Percentiles rank a stretch among this genome's conserved stretches.
Conservation (phyloP, 2,797 vertebrate genomes). For the Molothrus aeneus region DNA sequence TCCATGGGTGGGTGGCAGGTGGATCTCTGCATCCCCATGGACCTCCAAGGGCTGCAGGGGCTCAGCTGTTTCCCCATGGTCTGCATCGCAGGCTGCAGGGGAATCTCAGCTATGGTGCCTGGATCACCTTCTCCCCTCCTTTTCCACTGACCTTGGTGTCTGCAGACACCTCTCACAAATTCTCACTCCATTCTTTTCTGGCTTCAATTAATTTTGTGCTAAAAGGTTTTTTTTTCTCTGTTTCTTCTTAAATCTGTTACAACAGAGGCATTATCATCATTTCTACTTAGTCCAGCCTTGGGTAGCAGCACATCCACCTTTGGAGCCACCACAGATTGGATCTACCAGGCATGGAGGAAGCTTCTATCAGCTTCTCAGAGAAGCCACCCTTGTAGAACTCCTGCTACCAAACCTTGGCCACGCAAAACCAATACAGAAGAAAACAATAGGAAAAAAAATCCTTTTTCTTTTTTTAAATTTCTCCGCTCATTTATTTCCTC, state of each 20-base stretch:
- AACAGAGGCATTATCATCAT: not conserved
- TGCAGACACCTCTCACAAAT: not conserved
- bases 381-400: not conserved
- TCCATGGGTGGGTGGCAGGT: not conserved
- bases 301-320: not conserved
- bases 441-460: not conserved
- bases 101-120: accelerated
- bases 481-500: constrained; percentile 41
- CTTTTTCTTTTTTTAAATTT: not conserved
- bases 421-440: not conserved
- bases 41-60: accelerated
- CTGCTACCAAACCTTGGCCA: not conserved
- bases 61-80: not conserved
- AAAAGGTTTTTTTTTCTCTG: not conserved
- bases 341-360: not conserved
- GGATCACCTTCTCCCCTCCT: no score
- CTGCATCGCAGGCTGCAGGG: accelerated
- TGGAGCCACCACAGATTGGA: not conserved
- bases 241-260: not conserved
- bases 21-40: not conserved
- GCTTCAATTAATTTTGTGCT: not conserved
- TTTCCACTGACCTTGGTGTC: not conserved
- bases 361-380: not conserved
- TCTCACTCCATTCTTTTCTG: not conserved
- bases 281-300: not conserved